Percentiles rank a stretch among this genome's conserved stretches.
Evolutionary conservation across 2,888 invertebrate genomes (phyloP).

Genomic region (Cerastis leucographa): DNA sequence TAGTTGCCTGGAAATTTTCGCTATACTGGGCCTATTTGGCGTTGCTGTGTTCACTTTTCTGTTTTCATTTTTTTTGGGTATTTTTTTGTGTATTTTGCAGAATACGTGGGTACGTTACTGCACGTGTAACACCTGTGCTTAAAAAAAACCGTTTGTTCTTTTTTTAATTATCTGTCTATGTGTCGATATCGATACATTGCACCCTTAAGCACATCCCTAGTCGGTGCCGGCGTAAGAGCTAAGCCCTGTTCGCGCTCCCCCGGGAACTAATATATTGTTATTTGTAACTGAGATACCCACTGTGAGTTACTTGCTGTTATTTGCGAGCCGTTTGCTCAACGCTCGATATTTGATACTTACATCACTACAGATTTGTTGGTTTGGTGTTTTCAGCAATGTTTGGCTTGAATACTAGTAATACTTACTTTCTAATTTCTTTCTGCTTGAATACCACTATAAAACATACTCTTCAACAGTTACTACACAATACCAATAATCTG

Average conservation of each 20-base stretch:
- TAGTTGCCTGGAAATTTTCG: neutral
- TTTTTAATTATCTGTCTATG: neutral
- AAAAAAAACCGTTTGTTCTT: neutral
- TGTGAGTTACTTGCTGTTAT: slow-evolving; percentile 65
- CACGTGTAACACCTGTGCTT: neutral
- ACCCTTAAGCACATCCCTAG: slow-evolving; percentile 65
- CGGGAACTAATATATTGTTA: slow-evolving; percentile 87
- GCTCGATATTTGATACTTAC: slow-evolving; percentile 66
- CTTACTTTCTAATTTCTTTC: neutral
- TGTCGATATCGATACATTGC: slow-evolving; percentile 53
- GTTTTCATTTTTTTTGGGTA: neutral
- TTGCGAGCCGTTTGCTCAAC: slow-evolving; percentile 57
- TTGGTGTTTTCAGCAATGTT: slow-evolving; percentile 2
- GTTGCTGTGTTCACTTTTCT: neutral
- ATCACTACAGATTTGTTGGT: slow-evolving; percentile 45
- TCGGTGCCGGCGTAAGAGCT: slow-evolving; percentile 79
- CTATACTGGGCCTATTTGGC: neutral
- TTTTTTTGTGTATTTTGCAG: neutral
- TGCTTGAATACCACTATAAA: neutral
- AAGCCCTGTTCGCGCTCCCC: slow-evolving; percentile 84
- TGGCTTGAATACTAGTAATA: neutral
- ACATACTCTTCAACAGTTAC: neutral
- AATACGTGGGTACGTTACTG: neutral
- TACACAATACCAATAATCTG: neutral
- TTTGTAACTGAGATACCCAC: slow-evolving; percentile 78